Evolutionary conservation across 2,797 vertebrate genomes (phyloP), one percentile per base, ranked within the genome.

Genomic region (Cygnus olor): DNA sequence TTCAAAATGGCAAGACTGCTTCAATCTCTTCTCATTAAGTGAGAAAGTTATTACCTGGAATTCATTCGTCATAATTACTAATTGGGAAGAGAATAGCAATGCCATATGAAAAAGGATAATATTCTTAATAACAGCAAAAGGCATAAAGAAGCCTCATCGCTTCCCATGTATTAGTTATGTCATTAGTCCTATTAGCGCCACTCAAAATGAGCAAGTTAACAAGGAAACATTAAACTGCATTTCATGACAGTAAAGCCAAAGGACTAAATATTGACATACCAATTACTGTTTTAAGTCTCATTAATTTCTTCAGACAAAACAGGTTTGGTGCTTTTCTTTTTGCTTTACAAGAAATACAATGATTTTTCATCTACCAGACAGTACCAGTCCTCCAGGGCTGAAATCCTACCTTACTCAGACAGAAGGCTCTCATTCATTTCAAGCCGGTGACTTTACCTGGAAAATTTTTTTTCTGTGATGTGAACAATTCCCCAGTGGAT

Each of bases 51-150:
- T 80, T 68, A 78, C 49, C 73, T 1, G 0, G 63, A 91, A 89
- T 88, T 47, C 51, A 85, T 96, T 95, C 45, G 22, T 68, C 68
- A 60, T 93, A 95, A 94, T 93, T 91, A 85, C 83, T 94, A 94
- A 82, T 30, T 78, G 78, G 51, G 60, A 93, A 93, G 69, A 73
- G 68, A 94, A 85, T 36, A 95, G 78, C 32, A 89, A 82, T 51
- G 60, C 22, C 25, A 57, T 58, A 60, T 54, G 5, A 53, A 73
- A 81, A 85, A 82, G 54, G 63, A 72, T 87, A 73, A 81, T 80
- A 83, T 80, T 94, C 78, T 89, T 90, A 90, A 76, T n/a, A 89
- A 66, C 27, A 76, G 65, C 25, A 87, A 68, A 95, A 92, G n/a
- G 45, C 60, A 69, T 63, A 80, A 90, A 89, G 58, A 60, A 92